A percentile compares a stretch with the other conserved stretches of the same genome.
phyloP scores from a whole-genome alignment of 2,113 vertebrate species.

The Saguinus midas region DNA sequence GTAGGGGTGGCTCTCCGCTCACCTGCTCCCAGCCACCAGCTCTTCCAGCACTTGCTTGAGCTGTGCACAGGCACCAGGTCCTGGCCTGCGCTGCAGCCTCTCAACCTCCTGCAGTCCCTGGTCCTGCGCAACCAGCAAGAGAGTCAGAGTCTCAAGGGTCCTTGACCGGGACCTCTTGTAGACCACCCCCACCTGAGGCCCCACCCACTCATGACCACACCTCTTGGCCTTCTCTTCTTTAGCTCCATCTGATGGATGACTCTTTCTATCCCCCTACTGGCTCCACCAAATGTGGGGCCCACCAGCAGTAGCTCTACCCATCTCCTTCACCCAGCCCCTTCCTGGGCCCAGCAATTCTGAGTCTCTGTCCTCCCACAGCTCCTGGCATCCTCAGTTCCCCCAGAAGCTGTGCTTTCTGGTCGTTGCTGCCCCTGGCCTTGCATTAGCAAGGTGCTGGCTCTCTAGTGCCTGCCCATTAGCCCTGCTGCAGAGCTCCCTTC shows the following conservation, averaged over 20 bases:
- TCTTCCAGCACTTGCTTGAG: slow-evolving; percentile 89
- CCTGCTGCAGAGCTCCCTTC: not conserved
- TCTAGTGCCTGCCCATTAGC: not conserved
- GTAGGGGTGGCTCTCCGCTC: slow-evolving; percentile 39
- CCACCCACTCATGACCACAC: rapidly evolving
- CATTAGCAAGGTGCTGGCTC: not conserved
- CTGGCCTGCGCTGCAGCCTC: slow-evolving; percentile 86
- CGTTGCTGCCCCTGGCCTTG: not conserved
- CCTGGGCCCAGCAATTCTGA: not conserved
- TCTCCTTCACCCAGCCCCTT: not conserved
- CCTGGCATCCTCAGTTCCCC: not conserved
- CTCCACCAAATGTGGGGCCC: not conserved
- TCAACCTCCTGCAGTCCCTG: slow-evolving; percentile 89
- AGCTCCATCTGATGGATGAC: not conserved
- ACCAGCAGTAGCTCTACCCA: not conserved
- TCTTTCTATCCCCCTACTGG: not conserved
- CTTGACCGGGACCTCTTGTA: not conserved
- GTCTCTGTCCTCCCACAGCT: not conserved
- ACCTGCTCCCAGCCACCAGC: slow-evolving; percentile 94
- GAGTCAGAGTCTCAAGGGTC: not conserved
- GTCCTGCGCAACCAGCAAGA: slow-evolving; percentile 81
- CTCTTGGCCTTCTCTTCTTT: not conserved
- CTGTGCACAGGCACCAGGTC: slow-evolving; percentile 83
- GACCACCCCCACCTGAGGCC: too few species aligned
- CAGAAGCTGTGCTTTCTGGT: not conserved